Evolutionary conservation across 2,797 vertebrate species (phyloP).

Genomic region (Cottoperca gobio): DNA sequence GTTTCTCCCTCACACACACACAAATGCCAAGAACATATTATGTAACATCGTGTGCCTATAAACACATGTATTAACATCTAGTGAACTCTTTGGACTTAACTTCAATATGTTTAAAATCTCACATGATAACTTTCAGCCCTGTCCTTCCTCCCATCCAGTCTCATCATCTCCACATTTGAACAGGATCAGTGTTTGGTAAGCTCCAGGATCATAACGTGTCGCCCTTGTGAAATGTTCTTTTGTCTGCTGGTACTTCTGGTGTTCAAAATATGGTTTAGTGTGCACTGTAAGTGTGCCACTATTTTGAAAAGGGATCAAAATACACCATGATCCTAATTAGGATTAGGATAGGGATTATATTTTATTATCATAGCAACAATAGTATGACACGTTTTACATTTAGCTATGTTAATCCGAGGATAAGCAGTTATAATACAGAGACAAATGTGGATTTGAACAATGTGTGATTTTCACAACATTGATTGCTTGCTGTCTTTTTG

Average conservation of each 20-base stretch:
- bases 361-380: constrained; percentile 69
- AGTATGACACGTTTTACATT: constrained; percentile 74
- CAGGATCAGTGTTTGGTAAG: constrained; percentile 41
- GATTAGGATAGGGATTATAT: constrained; percentile 67
- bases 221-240: constrained; percentile 16
- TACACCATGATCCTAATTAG: constrained; percentile 64
- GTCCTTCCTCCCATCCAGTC: neutral
- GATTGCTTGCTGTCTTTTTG: constrained; percentile 13
- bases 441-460: constrained; percentile 66
- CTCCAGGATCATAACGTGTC: constrained; percentile 32
- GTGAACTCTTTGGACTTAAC: constrained; percentile 2
- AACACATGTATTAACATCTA: constrained; percentile 4
- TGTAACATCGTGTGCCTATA: neutral
- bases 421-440: constrained; percentile 66
- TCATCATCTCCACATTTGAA: constrained; percentile 21
- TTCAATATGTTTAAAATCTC: neutral
- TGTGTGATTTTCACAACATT: constrained; percentile 29
- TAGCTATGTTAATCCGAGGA: constrained; percentile 68
- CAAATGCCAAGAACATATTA: neutral
- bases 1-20: neutral
- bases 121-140: neutral
- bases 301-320: constrained; percentile 67
- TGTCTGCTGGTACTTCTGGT: constrained; percentile 33
- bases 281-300: constrained; percentile 23
- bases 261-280: constrained; percentile 44